Evolutionary conservation across 2,888 invertebrate species (phyloP).

Genomic region (Zelleria hepariella): DNA sequence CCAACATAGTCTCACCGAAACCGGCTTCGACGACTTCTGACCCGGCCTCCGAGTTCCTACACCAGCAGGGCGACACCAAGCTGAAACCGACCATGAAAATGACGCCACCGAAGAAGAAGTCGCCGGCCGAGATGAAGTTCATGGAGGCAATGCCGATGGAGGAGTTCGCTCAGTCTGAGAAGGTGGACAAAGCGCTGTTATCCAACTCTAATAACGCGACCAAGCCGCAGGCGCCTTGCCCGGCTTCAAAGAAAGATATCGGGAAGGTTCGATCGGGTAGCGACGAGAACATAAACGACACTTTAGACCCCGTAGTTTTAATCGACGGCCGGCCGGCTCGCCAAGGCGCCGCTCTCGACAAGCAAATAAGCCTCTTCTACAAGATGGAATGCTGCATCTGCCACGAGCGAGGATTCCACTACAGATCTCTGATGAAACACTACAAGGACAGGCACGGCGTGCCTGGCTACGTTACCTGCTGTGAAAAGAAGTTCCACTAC

Average conservation of each 20-base stretch:
- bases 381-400: constrained; percentile 67
- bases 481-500: constrained; percentile 63
- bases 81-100: background rate
- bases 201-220: constrained; percentile 13
- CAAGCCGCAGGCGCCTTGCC: background rate
- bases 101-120: constrained; percentile 25
- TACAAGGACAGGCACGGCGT: constrained; percentile 65
- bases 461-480: constrained; percentile 61
- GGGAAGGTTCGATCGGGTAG: constrained; percentile 16
- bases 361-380: constrained; percentile 60
- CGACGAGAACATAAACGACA: constrained; percentile 24
- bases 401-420: constrained; percentile 55
- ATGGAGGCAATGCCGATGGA: constrained; percentile 58
- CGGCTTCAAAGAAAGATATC: constrained; percentile 16
- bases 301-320: constrained; percentile 45
- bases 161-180: constrained; percentile 51
- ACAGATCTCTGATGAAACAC: constrained; percentile 59
- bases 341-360: constrained; percentile 52
- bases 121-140: constrained; percentile 44
- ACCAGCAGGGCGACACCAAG: background rate
- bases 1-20: background rate
- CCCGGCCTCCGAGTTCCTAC: background rate
- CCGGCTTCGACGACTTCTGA: background rate
- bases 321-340: constrained; percentile 57
- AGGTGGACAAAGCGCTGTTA: constrained; percentile 44